A percentile compares a stretch with the other conserved stretches of the same genome.
These are phyloP conservation scores for Apis florea DNA, from an alignment of 1,140 invertebrate species.

Conservation along the genomic window DNA sequence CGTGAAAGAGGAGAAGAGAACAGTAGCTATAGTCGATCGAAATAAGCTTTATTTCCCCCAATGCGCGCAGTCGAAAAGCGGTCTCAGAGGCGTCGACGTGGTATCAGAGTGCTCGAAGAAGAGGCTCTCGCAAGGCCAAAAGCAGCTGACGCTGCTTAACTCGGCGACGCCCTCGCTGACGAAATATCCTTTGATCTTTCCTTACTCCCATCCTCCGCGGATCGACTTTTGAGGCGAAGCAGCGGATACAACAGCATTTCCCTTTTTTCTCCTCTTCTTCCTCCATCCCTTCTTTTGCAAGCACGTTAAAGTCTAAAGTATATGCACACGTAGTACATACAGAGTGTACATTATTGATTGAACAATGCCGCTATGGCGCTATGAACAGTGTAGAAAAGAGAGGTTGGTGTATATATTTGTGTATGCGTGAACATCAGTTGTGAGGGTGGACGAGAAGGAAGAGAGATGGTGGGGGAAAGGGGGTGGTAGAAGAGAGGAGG, in stretches of 20 bases:
- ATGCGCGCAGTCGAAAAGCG: slow-evolving; percentile 20
- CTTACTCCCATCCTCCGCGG: slow-evolving; percentile 25
- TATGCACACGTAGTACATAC: slow-evolving; percentile 59
- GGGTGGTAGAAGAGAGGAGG: slow-evolving; percentile 52
- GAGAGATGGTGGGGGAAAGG: slow-evolving; percentile 24
- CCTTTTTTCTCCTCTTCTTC: slow-evolving; percentile 42
- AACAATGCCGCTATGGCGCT: slow-evolving; percentile 58
- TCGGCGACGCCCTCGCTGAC: slow-evolving; percentile 53
- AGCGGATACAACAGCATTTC: slow-evolving; percentile 34
- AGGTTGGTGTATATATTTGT: slow-evolving; percentile 8
- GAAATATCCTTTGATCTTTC: slow-evolving; percentile 68
- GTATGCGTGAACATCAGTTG: slow-evolving; percentile 14
- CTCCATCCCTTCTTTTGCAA: slow-evolving; percentile 22
- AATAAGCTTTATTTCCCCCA: slow-evolving; percentile 28
- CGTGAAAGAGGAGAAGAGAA: background rate
- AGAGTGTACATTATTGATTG: slow-evolving; percentile 70
- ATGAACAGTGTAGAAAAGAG: slow-evolving; percentile 52
- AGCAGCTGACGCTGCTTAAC: slow-evolving; percentile 70
- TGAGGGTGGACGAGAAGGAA: slow-evolving; percentile 42
- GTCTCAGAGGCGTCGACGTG: slow-evolving; percentile 47
- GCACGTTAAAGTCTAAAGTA: slow-evolving; percentile 51
- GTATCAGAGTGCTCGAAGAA: slow-evolving; percentile 50
- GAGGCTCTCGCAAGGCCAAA: slow-evolving; percentile 48
- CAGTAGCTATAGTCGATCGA: background rate
- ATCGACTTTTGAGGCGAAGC: slow-evolving; percentile 48